Evolutionary conservation across 1,140 invertebrate genomes (phyloP), one percentile per base, ranked within the genome.

Genomic region (Drosophila gunungcola): DNA sequence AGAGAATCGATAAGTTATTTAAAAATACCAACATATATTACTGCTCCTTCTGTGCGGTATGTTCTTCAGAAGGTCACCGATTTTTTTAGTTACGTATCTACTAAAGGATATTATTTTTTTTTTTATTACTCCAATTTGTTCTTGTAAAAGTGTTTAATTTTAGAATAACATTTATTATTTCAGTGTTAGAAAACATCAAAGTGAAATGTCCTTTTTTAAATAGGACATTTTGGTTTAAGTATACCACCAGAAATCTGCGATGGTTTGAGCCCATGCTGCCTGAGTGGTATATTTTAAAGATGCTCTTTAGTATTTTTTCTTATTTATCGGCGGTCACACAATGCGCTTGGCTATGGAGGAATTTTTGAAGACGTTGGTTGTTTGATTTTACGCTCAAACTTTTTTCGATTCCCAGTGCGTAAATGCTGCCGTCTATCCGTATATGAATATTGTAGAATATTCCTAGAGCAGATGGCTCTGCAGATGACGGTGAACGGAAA

Each of bases 401-500:
- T 12, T 42, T 61, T 73, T 65, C 53, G 42, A 21, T 51, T 82
- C 41, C 9, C 16, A 56, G n/a, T 49, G 6, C 12, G 64, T 65
- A 63, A 51, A 68, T 68, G 64, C 4, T 68, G 27, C 10, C 41
- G 0, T 51, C 5, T 56, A 57, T 16, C 7, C 48, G 48, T 43
- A 63, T 67, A 51, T 43, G 58, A 63, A 51, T 51, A 65, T 52
- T 79, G 42, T 57, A 36, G 11, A 7, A 7, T 27, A 60, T 6
- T 57, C 39, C 32, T 41, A 55, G 48, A 52, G 61, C 67, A 16
- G 52, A 88, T 89, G 80, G 49, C 83, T 29, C 55, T 57, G 52
- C 80, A 70, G 27, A 62, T 73, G 29, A 51, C 76, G 4, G 73
- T 77, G 5, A 88, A 85, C 63, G 77, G 69, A 13, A 85, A 75